Evolutionary conservation across 2,113 vertebrate species (phyloP).

Genomic region (Benitochromis conjunctus): DNA sequence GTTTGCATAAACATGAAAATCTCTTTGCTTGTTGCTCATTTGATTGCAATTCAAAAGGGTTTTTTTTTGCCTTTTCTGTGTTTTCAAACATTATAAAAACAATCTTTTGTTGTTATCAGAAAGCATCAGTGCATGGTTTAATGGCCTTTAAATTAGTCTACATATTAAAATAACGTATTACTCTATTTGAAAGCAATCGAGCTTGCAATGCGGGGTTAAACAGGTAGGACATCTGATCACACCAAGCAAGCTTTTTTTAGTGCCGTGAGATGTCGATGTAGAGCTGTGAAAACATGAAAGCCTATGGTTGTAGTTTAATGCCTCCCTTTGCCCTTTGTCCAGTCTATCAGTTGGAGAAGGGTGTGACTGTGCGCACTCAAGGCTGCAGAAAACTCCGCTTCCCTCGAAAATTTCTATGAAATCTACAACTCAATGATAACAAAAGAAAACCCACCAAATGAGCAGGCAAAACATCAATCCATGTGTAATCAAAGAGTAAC

Average conservation of each 20-base stretch:
- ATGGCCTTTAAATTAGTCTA: neutral
- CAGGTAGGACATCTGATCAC: neutral
- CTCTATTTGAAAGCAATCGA: neutral
- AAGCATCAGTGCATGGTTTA: neutral
- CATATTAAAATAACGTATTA: neutral
- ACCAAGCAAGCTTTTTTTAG: neutral
- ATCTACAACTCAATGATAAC: slow-evolving; percentile 5
- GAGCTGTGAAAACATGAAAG: slow-evolving; percentile 24
- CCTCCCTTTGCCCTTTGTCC: slow-evolving; percentile 54
- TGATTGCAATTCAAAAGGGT: neutral
- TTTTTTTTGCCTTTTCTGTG: neutral
- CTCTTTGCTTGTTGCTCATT: neutral
- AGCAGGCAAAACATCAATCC: slow-evolving; percentile 21
- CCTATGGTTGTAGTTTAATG: slow-evolving; percentile 17
- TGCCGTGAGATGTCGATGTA: neutral
- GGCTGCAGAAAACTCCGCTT: slow-evolving; percentile 41
- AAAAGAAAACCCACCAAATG: slow-evolving; percentile 1
- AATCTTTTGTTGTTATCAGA: neutral
- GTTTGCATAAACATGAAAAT: neutral
- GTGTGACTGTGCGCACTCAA: slow-evolving; percentile 43
- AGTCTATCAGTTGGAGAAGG: slow-evolving; percentile 37
- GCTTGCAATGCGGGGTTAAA: neutral
- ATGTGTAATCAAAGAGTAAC: slow-evolving; percentile 45
- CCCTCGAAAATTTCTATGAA: slow-evolving; percentile 1
- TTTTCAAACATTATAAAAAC: neutral